Conservation (phyloP, 2,888 invertebrate genomes). For the Thecocarcelia acutangulata region DNA sequence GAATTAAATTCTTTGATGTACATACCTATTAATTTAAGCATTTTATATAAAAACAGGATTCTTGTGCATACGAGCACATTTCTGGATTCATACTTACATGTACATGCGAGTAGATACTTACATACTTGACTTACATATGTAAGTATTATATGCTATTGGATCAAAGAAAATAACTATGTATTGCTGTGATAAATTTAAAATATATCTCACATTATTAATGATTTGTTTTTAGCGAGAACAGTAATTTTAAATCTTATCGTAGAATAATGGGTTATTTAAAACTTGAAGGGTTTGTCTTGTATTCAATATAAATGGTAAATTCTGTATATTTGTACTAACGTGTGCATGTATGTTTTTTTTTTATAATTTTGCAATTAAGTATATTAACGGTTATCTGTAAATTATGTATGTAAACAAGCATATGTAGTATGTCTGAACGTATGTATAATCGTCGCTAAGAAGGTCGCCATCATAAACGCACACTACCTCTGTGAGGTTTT, state of each 20-base stretch:
- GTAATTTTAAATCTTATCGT: conserved; percentile 34
- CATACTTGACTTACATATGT: too few relatives aligned
- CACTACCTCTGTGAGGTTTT: conserved; percentile 74
- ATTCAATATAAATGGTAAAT: conserved; percentile 30
- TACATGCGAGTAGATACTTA: too few relatives aligned
- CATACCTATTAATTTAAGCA: conserved; percentile 1
- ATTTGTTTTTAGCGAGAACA: conserved; percentile 20
- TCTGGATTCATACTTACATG: not conserved
- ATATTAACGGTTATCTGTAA: too few relatives aligned
- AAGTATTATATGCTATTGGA: not conserved
- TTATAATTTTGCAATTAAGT: too few relatives aligned
- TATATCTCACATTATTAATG: conserved; percentile 33
- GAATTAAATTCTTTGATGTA: conserved; percentile 1
- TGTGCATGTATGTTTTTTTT: not conserved
- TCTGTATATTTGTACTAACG: conserved; percentile 16
- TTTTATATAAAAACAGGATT: not conserved
- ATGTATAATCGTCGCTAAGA: conserved; percentile 10
- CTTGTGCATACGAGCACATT: not conserved
- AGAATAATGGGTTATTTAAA: conserved; percentile 47
- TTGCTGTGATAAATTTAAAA: conserved; percentile 50
- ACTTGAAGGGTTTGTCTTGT: conserved; percentile 40
- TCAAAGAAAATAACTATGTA: conserved; percentile 29
- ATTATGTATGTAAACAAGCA: too few relatives aligned
- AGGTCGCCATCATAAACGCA: conserved; percentile 28
- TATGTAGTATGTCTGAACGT: not conserved